A percentile compares a stretch with the other conserved stretches of the same genome.
These are phyloP conservation scores for Sebastes paucispinis DNA, from an alignment of 2,797 vertebrate species.

Conservation along the genomic window DNA sequence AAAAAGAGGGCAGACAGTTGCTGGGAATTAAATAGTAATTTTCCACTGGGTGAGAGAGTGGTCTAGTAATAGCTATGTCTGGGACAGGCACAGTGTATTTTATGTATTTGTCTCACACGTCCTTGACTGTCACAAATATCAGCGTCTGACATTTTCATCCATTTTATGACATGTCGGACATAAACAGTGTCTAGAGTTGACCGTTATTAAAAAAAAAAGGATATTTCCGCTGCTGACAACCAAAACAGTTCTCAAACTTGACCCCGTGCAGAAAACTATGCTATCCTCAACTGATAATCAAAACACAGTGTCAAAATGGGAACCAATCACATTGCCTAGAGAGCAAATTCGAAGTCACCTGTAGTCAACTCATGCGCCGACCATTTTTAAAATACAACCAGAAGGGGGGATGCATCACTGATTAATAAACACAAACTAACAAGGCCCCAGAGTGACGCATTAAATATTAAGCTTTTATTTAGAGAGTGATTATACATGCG, in stretches of 20 bases:
- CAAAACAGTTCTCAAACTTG: conserved; percentile 37
- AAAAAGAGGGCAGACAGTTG: conserved; percentile 57
- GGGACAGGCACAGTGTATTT: conserved; percentile 24
- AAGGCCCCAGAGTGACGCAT: conserved; percentile 17
- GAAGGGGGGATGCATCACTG: conserved; percentile 8
- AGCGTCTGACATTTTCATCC: conserved; percentile 49
- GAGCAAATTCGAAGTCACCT: conserved; percentile 20
- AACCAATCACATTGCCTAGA: conserved; percentile 5
- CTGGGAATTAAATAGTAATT: conserved; percentile 47
- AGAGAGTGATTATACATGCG: not conserved
- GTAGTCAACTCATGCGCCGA: not conserved
- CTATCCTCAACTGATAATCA: conserved; percentile 34
- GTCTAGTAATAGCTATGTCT: conserved; percentile 40
- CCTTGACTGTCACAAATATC: conserved; percentile 58
- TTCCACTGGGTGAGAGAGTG: conserved; percentile 45
- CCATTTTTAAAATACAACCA: conserved; percentile 30
- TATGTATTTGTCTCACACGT: conserved; percentile 46
- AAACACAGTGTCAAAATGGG: conserved; percentile 42
- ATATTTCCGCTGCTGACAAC: conserved; percentile 38
- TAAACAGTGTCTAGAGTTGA: conserved; percentile 48
- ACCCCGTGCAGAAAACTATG: conserved; percentile 26
- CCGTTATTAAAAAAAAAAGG: conserved; percentile 31
- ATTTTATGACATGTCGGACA: conserved; percentile 36
- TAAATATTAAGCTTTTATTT: conserved; percentile 5
- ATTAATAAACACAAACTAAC: conserved; percentile 46